Evolutionary conservation across 2,888 invertebrate genomes (phyloP), one percentile per base, ranked within the genome.

Genomic region (Amblyjoppa fuscipennis): DNA sequence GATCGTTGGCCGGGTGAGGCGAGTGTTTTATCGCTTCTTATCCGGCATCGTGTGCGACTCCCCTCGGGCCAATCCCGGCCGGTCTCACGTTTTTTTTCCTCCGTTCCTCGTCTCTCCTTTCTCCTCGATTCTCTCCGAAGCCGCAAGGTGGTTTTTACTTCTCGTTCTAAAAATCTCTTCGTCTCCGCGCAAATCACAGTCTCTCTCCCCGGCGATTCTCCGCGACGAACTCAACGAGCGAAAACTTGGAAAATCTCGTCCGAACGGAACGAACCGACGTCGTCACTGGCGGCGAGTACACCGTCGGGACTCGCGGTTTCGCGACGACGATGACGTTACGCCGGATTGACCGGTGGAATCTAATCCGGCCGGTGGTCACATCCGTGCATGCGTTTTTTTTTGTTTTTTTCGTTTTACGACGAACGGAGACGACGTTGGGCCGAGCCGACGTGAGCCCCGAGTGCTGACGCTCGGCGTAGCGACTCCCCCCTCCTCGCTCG

Each of bases 331-430:
- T 68, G 81, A 74, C 68, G 78, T 61, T 59, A 20, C 49, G 20
- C 70, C 84, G 69, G 38, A 75, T 16, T 16, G 74, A 20, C 85
- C 85, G 85, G 83, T 82, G 59, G 41, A 77, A 74, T 82, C 53
- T 56, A 34, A 79, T 78, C 20, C 81, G 70, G 74, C 45, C 84
- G 84, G 78, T 84, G 84, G 78, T 86, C 78, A 84, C 86, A 86
- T 84, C 66, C 53, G 77, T 78, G 45, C 77, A 81, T 78, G 25
- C 61, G 61, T 66, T 81, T 69, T 66, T n/a, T 16, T 41, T 56
- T 25, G 56, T 11, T 16, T 41, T 56, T 38, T 56, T 34, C 1
- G n/a, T 49, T 9, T 13, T 49, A 49, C 49, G 45, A 61, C 31
- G 41, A 20, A 74, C 74, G 61, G 51, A 13, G 41, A 78, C 69